Percentiles rank a stretch among this genome's conserved stretches.
These are phyloP conservation scores for Campoletis raptor DNA, from an alignment of 2,888 invertebrate genomes.

Conservation along the genomic window DNA sequence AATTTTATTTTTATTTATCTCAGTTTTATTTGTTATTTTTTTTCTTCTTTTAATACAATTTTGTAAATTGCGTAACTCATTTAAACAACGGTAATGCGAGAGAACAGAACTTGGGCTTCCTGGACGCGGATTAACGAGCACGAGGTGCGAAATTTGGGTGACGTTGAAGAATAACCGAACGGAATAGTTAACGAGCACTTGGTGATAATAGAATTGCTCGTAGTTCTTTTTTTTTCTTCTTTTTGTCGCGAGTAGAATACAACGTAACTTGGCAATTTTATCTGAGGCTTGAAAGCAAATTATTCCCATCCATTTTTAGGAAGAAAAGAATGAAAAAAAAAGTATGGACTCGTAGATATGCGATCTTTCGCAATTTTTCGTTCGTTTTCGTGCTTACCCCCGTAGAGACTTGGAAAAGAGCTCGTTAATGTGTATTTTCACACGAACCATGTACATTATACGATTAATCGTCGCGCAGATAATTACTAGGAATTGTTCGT, in stretches of 20 bases:
- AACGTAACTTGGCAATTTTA: constrained; percentile 13
- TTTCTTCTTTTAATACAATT: neutral
- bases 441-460: constrained; percentile 8
- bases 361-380: constrained; percentile 30
- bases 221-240: neutral
- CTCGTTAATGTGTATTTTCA: constrained; percentile 53
- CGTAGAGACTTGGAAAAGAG: neutral
- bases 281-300: constrained; percentile 24
- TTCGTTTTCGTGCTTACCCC: constrained; percentile 5
- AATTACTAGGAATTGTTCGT: constrained; percentile 26
- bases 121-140: constrained; percentile 13
- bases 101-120: constrained; percentile 12
- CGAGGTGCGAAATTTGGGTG: constrained; percentile 27
- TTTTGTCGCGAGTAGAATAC: constrained; percentile 4
- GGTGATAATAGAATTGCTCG: constrained; percentile 39
- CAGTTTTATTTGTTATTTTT: neutral
- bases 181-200: constrained; percentile 40
- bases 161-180: constrained; percentile 56
- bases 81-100: neutral
- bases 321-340: constrained; percentile 4
- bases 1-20: neutral
- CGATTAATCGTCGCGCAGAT: constrained; percentile 52
- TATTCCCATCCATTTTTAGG: constrained; percentile 29
- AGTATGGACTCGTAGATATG: neutral
- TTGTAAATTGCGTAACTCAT: neutral